A percentile compares a stretch with the other conserved stretches of the same genome.
phyloP scores from a whole-genome alignment of 2,888 invertebrate genomes.

The Dryobota labecula region DNA sequence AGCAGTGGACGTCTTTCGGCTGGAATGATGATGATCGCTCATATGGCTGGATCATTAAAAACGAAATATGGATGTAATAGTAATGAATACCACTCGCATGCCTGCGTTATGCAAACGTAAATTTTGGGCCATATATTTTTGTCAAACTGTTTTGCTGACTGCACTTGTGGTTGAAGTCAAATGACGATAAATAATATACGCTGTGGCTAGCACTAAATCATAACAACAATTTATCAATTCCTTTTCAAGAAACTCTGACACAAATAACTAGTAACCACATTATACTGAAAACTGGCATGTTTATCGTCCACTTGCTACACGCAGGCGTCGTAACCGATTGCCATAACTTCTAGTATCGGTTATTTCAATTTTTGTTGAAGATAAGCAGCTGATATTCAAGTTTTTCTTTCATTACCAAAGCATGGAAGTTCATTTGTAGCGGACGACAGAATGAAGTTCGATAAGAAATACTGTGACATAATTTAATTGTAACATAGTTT shows the following conservation, averaged over 20 bases:
- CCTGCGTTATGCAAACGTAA: background rate
- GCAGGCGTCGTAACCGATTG: conserved; percentile 28
- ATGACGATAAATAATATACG: conserved; percentile 16
- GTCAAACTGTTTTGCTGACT: background rate
- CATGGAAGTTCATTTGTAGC: conserved; percentile 48
- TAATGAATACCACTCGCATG: too few relatives aligned
- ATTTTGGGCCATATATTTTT: background rate
- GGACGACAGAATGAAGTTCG: conserved; percentile 24
- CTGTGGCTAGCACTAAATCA: background rate
- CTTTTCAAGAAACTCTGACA: conserved; percentile 29
- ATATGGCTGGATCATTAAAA: background rate
- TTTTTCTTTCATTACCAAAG: conserved; percentile 52
- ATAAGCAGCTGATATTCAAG: conserved; percentile 48
- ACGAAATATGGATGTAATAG: too few relatives aligned
- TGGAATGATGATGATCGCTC: too few relatives aligned
- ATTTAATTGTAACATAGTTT: too few relatives aligned
- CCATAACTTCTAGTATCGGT: conserved; percentile 30
- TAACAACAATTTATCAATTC: conserved; percentile 12
- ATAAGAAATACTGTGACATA: conserved; percentile 45
- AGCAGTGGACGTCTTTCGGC: too few relatives aligned
- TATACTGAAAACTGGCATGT: conserved; percentile 21
- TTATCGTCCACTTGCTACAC: conserved; percentile 17
- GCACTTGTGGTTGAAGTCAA: background rate
- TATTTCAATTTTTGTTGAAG: conserved; percentile 49
- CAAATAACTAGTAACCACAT: conserved; percentile 25